A percentile compares a stretch with the other conserved stretches of the same genome.
Conservation (phyloP, 2,797 vertebrate species). For the Xerus rutilus region DNA sequence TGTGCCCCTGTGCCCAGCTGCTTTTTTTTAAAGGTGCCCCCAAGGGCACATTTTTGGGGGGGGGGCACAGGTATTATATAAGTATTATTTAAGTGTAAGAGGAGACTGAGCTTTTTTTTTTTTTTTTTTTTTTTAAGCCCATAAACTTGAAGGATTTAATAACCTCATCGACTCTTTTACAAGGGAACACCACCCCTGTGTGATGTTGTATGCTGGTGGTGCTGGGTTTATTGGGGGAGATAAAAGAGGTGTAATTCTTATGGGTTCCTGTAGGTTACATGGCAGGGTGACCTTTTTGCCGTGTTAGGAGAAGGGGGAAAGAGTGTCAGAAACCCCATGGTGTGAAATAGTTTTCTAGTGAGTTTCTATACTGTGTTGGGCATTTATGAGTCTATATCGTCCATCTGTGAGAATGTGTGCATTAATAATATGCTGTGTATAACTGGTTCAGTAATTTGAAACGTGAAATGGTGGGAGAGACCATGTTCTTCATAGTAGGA, state of each 20-base stretch:
- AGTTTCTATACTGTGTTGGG: constrained; percentile 19
- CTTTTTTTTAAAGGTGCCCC: not conserved
- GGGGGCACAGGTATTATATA: not conserved
- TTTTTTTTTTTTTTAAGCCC: constrained; percentile 33
- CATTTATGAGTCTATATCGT: constrained; percentile 47
- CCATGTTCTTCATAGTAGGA: constrained; percentile 53
- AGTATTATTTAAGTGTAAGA: constrained; percentile 19
- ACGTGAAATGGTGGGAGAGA: constrained; percentile 59
- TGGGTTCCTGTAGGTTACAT: not conserved
- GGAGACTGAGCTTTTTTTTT: constrained; percentile 18
- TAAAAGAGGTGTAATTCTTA: constrained; percentile 47
- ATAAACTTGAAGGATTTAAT: constrained; percentile 44
- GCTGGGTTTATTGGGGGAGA: constrained; percentile 25
- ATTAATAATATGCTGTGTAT: constrained; percentile 66
- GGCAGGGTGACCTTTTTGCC: not conserved
- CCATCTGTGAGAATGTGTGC: not conserved
- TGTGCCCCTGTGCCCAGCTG: no score
- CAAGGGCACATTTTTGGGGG: not conserved
- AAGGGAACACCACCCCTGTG: not conserved
- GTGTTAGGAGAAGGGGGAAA: not conserved
- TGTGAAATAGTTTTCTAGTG: constrained; percentile 68
- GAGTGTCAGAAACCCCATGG: not conserved
- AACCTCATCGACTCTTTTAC: not conserved
- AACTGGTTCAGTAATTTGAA: constrained; percentile 69
- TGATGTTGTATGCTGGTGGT: not conserved